phyloP scores from a whole-genome alignment of 2,888 invertebrate genomes.

The Clanis bilineata region DNA sequence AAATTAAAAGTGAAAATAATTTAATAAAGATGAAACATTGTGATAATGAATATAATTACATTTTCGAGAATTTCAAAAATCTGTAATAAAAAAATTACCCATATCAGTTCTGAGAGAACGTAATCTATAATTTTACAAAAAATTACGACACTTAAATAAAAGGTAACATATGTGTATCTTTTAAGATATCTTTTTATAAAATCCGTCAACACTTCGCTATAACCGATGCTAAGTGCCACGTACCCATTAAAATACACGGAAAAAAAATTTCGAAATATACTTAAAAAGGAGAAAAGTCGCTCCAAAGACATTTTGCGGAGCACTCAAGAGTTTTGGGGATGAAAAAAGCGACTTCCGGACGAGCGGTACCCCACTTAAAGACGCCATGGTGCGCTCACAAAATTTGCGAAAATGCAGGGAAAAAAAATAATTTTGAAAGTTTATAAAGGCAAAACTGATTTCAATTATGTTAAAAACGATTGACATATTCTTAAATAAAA shows the following conservation, averaged over 20 bases:
- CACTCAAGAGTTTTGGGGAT: conserved; percentile 67
- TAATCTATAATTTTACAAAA: no score
- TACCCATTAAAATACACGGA: conserved; percentile 55
- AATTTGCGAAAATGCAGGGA: conserved; percentile 36
- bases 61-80: no score
- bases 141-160: not conserved
- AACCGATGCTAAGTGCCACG: conserved; percentile 49
- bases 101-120: no score
- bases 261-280: conserved; percentile 69
- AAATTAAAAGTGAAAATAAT: no score
- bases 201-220: conserved; percentile 25
- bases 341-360: conserved; percentile 72
- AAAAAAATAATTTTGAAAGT: no score
- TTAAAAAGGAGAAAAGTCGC: conserved; percentile 66
- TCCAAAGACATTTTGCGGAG: conserved; percentile 74
- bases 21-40: no score
- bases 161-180: not conserved
- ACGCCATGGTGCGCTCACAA: conserved; percentile 38
- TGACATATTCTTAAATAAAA: no score
- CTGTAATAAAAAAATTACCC: no score
- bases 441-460: no score
- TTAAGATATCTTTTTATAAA: not conserved
- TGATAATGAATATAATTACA: no score
- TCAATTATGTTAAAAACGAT: no score
- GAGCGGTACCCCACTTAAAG: conserved; percentile 66